Evolutionary conservation across 2,113 vertebrate species (phyloP).

Genomic region (Dromiciops gliroides): DNA sequence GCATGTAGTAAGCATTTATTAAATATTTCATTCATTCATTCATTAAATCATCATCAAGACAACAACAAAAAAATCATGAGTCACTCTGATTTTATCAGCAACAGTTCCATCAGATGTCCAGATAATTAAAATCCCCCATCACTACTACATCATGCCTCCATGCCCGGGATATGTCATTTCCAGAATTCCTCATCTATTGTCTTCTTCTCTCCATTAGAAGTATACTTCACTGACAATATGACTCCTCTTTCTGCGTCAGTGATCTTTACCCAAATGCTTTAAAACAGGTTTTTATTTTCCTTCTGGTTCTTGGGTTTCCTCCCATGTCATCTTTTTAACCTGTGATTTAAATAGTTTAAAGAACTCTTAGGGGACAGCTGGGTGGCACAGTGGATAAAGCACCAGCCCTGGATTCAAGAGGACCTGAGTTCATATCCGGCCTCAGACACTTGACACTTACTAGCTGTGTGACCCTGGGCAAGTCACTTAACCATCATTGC

Average conservation of each 20-base stretch:
- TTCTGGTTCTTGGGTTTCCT: neutral
- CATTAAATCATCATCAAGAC: neutral
- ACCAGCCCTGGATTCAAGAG: too few relatives aligned
- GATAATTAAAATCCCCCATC: neutral
- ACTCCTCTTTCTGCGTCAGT: neutral
- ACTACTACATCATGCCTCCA: neutral
- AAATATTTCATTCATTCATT: neutral
- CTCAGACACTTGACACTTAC: too few relatives aligned
- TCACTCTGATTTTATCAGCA: neutral
- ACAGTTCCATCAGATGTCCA: neutral
- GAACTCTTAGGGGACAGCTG: neutral
- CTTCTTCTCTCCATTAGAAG: neutral
- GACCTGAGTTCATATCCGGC: too few relatives aligned
- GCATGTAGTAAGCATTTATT: neutral
- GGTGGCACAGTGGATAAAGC: too few relatives aligned
- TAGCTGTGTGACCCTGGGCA: too few relatives aligned
- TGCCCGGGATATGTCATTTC: neutral
- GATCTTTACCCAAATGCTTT: neutral
- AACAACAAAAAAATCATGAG: neutral
- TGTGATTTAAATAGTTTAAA: neutral
- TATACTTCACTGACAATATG: neutral
- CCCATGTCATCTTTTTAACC: neutral
- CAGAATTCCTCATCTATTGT: neutral
- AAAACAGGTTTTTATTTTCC: neutral
- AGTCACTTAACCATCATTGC: too few relatives aligned